A percentile compares a stretch with the other conserved stretches of the same genome.
phyloP scores from a whole-genome alignment of 2,797 vertebrate species.

The Cebuella pygmaea region DNA sequence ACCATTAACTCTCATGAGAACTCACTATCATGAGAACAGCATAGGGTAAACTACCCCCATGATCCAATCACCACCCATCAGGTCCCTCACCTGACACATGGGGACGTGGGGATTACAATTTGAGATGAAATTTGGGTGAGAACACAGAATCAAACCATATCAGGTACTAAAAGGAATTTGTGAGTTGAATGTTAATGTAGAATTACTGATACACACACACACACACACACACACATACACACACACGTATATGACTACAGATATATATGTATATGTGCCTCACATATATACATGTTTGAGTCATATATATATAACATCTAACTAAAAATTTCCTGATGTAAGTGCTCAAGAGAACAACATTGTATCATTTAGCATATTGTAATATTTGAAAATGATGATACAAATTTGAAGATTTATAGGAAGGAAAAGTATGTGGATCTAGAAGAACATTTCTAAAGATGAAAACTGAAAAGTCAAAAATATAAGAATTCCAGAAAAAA shows the following conservation, averaged over 20 bases:
- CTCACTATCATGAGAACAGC: background rate
- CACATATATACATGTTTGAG: background rate
- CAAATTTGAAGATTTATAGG: background rate
- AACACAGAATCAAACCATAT: background rate
- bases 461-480: background rate
- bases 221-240: too few relatives aligned
- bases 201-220: background rate
- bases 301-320: background rate
- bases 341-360: background rate
- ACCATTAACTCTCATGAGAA: background rate
- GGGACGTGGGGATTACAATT: background rate
- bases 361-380: background rate
- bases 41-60: background rate
- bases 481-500: background rate
- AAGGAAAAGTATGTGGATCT: background rate
- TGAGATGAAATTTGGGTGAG: background rate
- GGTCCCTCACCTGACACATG: background rate
- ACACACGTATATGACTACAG: background rate
- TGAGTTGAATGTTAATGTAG: background rate
- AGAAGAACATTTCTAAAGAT: background rate
- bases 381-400: background rate
- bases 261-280: background rate
- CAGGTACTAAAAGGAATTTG: background rate
- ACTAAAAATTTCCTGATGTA: background rate
- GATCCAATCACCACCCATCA: background rate